Percentiles rank a stretch among this genome's conserved stretches.
Evolutionary conservation across 2,113 vertebrate genomes (phyloP).

Genomic region (Ranitomeya imitator): DNA sequence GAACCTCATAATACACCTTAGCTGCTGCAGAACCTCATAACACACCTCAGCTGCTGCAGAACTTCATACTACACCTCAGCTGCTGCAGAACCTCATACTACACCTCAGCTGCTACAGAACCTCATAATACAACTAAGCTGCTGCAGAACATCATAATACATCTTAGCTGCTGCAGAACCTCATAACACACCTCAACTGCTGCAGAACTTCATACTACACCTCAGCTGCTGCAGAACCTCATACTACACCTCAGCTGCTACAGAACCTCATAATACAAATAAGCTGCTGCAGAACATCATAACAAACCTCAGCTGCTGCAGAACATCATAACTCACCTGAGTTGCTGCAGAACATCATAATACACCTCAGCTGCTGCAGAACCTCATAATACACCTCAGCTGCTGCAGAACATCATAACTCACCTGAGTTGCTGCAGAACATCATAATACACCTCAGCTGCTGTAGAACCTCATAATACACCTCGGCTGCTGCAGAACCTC

Average conservation of each 20-base stretch:
- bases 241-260: background rate
- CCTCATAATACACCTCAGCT: background rate
- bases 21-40: background rate
- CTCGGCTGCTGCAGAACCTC: background rate
- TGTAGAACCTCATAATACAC: background rate
- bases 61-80: background rate
- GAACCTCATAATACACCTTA: background rate
- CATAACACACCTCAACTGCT: background rate
- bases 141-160: background rate
- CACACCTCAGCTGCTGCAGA: background rate
- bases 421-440: background rate
- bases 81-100: background rate
- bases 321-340: background rate
- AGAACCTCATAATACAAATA: background rate
- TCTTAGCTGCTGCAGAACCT: background rate
- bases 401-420: background rate
- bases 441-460: background rate
- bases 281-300: background rate
- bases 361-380: background rate
- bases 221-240: background rate
- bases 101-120: background rate
- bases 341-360: background rate
- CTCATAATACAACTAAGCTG: background rate
- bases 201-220: background rate
- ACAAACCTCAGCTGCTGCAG: background rate